Evolutionary conservation across 2,797 vertebrate species (phyloP), one percentile per base, ranked within the genome.

Genomic region (Diglossa cyanea): DNA sequence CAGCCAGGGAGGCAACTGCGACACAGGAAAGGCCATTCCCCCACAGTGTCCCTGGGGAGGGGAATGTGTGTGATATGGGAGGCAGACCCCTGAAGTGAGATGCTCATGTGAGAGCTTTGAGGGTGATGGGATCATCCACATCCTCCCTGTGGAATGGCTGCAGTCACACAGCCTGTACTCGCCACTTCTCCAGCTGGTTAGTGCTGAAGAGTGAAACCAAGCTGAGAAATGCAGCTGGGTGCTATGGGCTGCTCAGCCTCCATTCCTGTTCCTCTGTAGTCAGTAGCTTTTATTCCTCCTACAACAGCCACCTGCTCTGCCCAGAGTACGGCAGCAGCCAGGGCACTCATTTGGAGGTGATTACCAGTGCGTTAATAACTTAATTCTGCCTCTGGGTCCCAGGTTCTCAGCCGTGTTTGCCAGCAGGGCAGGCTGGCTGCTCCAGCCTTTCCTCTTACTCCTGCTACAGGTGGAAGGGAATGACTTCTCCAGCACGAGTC

Each of bases 381-480:
- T 13, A 54, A 65, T 75, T 48, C 57, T 53, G 26, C 70, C 50
- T 62, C 76, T 1, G 1, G 51, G 67, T 39, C 61, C 57, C 62
- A 0, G 2, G 2, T 37, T 39, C 0, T 0, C 23, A 44, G 87
- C 28, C 0, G 0, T 19, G 53, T 62, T 26, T 54, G 65, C 61
- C 37, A 28, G 55, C 1, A 0, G 70, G 62, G 33, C 65, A 25
- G 80, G 33, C 63, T 37, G 79, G 20, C 30, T 7, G 8, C 51
- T 47, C 40, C 10, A 45, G 73, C 60, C 53, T 37, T 63, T 51
- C 60, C 55, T 51, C 71, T 28, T 11, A 6, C 60, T 40, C 45
- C 63, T 47, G 71, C 76, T 48, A 13, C 0, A 31, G 82, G 73
- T 18, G 5, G 78, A 74, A 61, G 31, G 55, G 63, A 72, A 44